Evolutionary conservation across 2,113 vertebrate genomes (phyloP).

Genomic region (Chroicocephalus ridibundus): DNA sequence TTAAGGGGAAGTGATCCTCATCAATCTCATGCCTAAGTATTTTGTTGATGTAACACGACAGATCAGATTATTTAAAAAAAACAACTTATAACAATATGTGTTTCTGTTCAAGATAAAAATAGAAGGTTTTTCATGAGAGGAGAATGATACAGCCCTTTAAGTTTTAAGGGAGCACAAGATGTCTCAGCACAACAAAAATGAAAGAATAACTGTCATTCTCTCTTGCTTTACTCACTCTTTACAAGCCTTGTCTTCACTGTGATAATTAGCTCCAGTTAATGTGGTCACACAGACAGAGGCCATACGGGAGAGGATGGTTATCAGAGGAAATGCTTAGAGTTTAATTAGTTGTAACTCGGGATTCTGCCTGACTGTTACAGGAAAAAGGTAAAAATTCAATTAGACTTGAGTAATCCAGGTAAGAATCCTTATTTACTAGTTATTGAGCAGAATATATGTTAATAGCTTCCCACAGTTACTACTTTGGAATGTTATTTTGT

Average conservation of each 20-base stretch:
- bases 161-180: not conserved
- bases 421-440: not conserved
- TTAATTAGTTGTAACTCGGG: not conserved
- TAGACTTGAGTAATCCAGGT: not conserved
- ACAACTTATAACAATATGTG: rapidly evolving
- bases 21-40: not conserved
- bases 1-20: not conserved
- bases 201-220: not conserved
- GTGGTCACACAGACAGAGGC: not conserved
- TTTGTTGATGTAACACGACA: not conserved
- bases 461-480: not conserved
- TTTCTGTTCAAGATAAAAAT: not conserved
- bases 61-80: not conserved
- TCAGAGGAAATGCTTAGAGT: not conserved
- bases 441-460: not conserved
- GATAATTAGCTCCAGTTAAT: not conserved
- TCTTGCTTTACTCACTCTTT: not conserved
- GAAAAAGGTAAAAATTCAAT: not conserved
- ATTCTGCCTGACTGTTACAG: not conserved
- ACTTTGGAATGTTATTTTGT: not conserved
- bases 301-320: not conserved
- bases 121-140: not conserved
- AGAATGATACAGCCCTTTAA: not conserved
- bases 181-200: not conserved
- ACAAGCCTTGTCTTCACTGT: not conserved